phyloP scores from a whole-genome alignment of 2,113 vertebrate species.

The Campylomormyrus numenius region DNA sequence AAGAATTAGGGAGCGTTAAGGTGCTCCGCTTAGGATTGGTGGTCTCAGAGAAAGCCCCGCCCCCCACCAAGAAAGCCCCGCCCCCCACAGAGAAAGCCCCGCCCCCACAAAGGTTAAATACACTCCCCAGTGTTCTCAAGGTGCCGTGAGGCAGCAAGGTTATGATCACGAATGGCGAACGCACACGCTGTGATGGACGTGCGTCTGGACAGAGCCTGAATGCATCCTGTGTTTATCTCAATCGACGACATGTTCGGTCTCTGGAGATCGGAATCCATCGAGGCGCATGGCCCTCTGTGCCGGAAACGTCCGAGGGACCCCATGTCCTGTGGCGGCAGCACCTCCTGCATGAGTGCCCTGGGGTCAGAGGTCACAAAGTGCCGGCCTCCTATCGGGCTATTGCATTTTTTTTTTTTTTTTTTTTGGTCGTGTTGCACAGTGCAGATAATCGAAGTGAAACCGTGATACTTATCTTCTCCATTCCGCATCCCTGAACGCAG shows the following conservation, averaged over 20 bases:
- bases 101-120: neutral
- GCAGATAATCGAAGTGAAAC: neutral
- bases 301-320: neutral
- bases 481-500: neutral
- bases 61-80: too few species aligned
- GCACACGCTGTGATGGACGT: neutral
- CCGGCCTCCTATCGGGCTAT: neutral
- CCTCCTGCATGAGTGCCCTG: neutral
- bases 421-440: constrained; percentile 2
- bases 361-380: neutral
- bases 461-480: neutral
- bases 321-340: neutral
- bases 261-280: neutral
- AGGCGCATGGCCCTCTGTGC: neutral
- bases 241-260: neutral
- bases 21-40: neutral
- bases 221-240: neutral
- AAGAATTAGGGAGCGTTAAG: neutral
- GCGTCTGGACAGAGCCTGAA: neutral
- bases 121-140: neutral
- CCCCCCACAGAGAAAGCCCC: too few species aligned
- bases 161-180: neutral
- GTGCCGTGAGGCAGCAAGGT: neutral
- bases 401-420: neutral
- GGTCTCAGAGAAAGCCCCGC: neutral